These are phyloP conservation scores for Coracias cyanogaster DNA, from an alignment of 2,797 vertebrate genomes.

Conservation along the genomic window DNA sequence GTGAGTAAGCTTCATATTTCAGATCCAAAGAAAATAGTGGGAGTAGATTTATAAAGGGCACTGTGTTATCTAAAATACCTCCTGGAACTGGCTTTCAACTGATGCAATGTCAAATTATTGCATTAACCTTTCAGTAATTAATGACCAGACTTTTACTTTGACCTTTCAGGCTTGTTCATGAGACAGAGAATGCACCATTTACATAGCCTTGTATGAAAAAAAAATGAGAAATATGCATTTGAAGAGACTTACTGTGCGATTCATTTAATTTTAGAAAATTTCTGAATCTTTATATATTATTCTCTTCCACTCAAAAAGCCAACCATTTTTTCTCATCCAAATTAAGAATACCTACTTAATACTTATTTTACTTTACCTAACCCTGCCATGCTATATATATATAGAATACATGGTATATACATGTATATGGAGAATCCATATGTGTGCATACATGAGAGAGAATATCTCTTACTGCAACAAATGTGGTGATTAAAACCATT, in stretches of 20 bases:
- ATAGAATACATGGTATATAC: fast-evolving
- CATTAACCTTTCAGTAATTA: conserved; percentile 65
- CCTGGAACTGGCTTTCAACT: conserved; percentile 1
- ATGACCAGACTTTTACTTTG: conserved; percentile 45
- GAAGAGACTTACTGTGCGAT: neutral
- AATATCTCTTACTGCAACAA: neutral
- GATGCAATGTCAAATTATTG: conserved; percentile 47
- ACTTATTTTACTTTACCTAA: too few species aligned
- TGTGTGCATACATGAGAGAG: neutral
- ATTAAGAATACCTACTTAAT: neutral
- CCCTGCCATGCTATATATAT: neutral
- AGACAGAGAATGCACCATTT: conserved; percentile 30
- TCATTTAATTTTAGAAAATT: neutral
- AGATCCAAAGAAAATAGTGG: neutral
- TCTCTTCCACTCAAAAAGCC: neutral
- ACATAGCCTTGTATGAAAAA: neutral
- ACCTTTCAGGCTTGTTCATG: conserved; percentile 43
- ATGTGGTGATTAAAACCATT: neutral
- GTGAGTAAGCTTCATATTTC: neutral
- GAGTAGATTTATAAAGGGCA: conserved; percentile 31
- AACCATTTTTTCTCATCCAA: neutral
- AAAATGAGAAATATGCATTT: conserved; percentile 34
- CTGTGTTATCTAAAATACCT: conserved; percentile 11
- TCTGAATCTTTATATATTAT: neutral
- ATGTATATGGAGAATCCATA: too few species aligned